phyloP scores from a whole-genome alignment of 2,888 invertebrate genomes.

The Meta bourneti region DNA sequence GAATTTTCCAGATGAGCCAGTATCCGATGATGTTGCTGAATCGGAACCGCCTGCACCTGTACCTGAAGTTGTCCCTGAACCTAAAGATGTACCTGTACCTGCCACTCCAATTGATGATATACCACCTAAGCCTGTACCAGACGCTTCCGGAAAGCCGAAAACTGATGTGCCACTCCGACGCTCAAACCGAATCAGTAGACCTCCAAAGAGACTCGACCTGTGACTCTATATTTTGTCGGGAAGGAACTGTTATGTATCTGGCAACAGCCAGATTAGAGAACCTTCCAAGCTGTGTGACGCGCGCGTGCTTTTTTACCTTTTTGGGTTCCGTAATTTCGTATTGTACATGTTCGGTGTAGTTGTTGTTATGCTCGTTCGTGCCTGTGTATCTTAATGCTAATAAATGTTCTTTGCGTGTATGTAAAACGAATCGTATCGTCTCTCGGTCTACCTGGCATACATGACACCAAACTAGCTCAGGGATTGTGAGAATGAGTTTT shows the following conservation, averaged over 20 bases:
- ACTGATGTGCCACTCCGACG: no score
- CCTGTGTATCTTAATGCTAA: slow-evolving; percentile 57
- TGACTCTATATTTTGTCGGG: slow-evolving; percentile 61
- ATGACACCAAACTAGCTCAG: no score
- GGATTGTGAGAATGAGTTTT: no score
- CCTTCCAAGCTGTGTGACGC: background rate
- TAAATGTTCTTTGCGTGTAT: slow-evolving; percentile 54
- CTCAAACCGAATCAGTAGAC: background rate
- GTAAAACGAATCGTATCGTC: no score
- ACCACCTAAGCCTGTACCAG: no score
- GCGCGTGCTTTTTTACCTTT: no score
- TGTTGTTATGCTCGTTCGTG: slow-evolving; percentile 53
- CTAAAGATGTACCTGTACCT: no score
- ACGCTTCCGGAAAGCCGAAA: no score
- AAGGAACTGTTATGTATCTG: slow-evolving; percentile 60
- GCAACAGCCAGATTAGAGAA: slow-evolving; percentile 39
- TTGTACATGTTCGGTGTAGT: slow-evolving; percentile 54
- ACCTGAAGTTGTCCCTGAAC: slow-evolving; percentile 41
- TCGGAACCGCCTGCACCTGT: slow-evolving; percentile 58
- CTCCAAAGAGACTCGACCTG: slow-evolving; percentile 61
- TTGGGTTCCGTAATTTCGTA: background rate
- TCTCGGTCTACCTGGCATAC: slow-evolving; percentile 22
- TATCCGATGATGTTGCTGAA: slow-evolving; percentile 62
- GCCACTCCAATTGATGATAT: no score
- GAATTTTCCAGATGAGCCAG: slow-evolving; percentile 62